Evolutionary conservation across 1,140 invertebrate species (phyloP).

Genomic region (Conus ventricosus): DNA sequence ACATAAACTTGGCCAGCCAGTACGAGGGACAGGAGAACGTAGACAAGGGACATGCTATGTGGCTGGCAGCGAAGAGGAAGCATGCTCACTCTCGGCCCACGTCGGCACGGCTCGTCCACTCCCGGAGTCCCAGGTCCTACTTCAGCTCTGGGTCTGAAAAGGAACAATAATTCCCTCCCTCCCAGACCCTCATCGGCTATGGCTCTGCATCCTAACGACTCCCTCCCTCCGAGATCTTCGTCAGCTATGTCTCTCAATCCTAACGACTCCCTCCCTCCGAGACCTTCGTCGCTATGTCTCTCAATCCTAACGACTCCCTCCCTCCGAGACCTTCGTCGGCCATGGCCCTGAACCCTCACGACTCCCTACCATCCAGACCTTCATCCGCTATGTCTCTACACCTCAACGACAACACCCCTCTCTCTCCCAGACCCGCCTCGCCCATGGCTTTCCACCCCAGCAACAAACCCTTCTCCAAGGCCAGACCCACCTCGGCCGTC

Average conservation of each 20-base stretch:
- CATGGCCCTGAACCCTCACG: background rate
- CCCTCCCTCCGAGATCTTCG: background rate
- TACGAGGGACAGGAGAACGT: background rate
- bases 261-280: background rate
- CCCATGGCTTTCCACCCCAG: background rate
- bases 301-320: background rate
- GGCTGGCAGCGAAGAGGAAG: background rate
- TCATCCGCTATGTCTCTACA: background rate
- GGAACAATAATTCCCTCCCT: background rate
- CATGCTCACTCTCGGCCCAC: background rate
- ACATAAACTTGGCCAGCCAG: no score
- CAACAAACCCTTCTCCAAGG: background rate
- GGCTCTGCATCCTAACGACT: background rate
- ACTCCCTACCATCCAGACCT: background rate
- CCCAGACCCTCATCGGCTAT: background rate
- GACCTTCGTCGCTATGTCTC: background rate
- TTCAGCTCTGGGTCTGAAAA: no score
- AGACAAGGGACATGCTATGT: background rate
- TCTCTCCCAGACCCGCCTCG: background rate
- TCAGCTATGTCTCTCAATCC: background rate
- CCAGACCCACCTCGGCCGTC: conserved; percentile 11
- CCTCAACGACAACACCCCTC: no score
- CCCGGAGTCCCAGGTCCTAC: no score
- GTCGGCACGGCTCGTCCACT: background rate
- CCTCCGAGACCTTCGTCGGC: conserved; percentile 6